phyloP scores from a whole-genome alignment of 2,888 invertebrate species.

The Venusia cambrica region DNA sequence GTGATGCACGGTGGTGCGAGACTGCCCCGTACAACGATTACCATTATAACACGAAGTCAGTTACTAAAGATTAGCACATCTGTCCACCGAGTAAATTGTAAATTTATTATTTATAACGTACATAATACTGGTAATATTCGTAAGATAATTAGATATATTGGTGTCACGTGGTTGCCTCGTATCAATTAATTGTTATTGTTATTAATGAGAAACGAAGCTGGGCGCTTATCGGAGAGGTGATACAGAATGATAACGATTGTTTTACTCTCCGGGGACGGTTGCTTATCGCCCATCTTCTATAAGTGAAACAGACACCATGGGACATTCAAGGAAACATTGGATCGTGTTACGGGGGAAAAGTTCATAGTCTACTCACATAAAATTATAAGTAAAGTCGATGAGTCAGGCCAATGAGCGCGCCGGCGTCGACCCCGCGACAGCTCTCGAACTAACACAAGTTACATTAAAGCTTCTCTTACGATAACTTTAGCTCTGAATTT shows the following conservation, averaged over 20 bases:
- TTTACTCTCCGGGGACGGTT: constrained; percentile 71
- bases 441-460: constrained; percentile 55
- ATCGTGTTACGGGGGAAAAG: constrained; percentile 8
- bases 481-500: constrained; percentile 67
- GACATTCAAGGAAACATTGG: constrained; percentile 19
- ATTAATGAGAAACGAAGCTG: constrained; percentile 49
- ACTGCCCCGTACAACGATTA: constrained; percentile 44
- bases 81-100: too few relatives aligned
- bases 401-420: constrained; percentile 51
- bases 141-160: constrained; percentile 3
- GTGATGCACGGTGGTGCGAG: constrained; percentile 72
- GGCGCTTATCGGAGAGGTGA: constrained; percentile 69
- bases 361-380: constrained; percentile 10
- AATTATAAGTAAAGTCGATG: constrained; percentile 32
- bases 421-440: constrained; percentile 36
- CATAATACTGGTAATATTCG: too few relatives aligned
- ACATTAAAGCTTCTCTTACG: constrained; percentile 74
- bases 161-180: constrained; percentile 11
- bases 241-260: constrained; percentile 52
- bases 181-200: constrained; percentile 4
- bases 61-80: too few relatives aligned
- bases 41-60: background rate
- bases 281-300: constrained; percentile 54
- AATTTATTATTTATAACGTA: too few relatives aligned
- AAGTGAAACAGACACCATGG: constrained; percentile 21